Base-by-base conservation (phyloP, 2,113 vertebrate species). In the Actenoides lindsayi region DNA sequence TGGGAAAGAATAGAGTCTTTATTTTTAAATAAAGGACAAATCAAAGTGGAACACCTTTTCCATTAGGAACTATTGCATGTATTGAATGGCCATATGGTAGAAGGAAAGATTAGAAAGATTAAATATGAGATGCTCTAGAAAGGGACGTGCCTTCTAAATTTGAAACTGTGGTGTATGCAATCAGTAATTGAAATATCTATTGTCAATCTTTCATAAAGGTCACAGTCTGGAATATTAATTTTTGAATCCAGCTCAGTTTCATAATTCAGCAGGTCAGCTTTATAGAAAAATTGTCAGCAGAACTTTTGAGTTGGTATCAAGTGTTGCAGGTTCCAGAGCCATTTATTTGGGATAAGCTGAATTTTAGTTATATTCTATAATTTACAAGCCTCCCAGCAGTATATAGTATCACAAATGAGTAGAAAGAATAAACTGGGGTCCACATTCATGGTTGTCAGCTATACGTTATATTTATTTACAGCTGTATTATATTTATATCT, bases 91-190 rank as follows among this genome's bases (percentile, higher is more conserved):
- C 21, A 5, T 35, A 6, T 54, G 46, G 46, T 59, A 50, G 56
- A 95, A 84, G 39, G 15, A 53, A 56, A 81, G 77, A 42, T 77
- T 80, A 76, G 57, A 89, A 89, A 86, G 70, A 48, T 89, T 84
- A 68, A 91, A 89, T 70, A 35, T 11, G 86, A 97, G 77, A 30
- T 28, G 13, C 23, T 6, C 0, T 71, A 64, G 73, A 94, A 95
- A 75, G 50, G 62, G 67, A 79, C 93, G 69, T 5, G 44, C 62
- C 60, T 94, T 95, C 78, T 94, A 89, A 95, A 93, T 95, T 83
- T 84, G 84, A 82, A 89, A 48, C 33, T 28, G 57, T 65, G 41
- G 14, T 79, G 42, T 84, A 0, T 87, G 41, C 44, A 62, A n/a
- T 88, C 62, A 73, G 79, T 90, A 82, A 48, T 28, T 92, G 46